phyloP scores from a whole-genome alignment of 2,888 invertebrate species.

The Tiliacea aurago region DNA sequence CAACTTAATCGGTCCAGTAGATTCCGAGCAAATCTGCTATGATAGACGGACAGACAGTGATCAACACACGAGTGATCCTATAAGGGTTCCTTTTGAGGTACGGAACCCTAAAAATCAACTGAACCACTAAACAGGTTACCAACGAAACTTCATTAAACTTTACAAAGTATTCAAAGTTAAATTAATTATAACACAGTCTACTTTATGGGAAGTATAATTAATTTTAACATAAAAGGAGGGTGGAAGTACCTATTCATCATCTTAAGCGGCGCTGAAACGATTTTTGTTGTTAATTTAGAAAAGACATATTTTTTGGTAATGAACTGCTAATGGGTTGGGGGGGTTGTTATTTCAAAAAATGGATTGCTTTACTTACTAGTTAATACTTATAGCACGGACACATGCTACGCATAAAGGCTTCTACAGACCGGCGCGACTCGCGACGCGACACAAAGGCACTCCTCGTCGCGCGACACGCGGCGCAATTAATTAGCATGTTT shows the following conservation, averaged over 20 bases:
- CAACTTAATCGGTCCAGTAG: no score
- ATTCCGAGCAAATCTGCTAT: no score
- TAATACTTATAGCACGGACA: not conserved
- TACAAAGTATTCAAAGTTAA: conserved; percentile 66
- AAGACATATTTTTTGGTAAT: conserved; percentile 19
- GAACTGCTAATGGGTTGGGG: not conserved
- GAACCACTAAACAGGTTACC: conserved; percentile 59
- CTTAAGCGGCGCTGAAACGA: not conserved
- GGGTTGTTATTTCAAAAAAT: not conserved
- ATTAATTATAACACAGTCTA: conserved; percentile 63
- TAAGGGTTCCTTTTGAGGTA: no score
- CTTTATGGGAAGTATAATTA: conserved; percentile 63
- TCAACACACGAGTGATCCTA: no score
- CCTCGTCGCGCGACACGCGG: no score
- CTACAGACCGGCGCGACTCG: no score
- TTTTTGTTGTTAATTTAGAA: conserved; percentile 12
- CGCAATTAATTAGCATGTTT: no score
- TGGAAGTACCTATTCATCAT: conserved; percentile 36
- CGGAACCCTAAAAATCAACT: no score
- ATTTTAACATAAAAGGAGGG: conserved; percentile 59
- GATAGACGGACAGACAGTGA: no score
- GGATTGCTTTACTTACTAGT: not conserved
- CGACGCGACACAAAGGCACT: no score
- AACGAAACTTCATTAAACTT: conserved; percentile 66
- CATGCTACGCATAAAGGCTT: not conserved